Percentiles rank a stretch among this genome's conserved stretches.
phyloP scores from a whole-genome alignment of 2,888 invertebrate genomes.

The Cantharis flavilabris region DNA sequence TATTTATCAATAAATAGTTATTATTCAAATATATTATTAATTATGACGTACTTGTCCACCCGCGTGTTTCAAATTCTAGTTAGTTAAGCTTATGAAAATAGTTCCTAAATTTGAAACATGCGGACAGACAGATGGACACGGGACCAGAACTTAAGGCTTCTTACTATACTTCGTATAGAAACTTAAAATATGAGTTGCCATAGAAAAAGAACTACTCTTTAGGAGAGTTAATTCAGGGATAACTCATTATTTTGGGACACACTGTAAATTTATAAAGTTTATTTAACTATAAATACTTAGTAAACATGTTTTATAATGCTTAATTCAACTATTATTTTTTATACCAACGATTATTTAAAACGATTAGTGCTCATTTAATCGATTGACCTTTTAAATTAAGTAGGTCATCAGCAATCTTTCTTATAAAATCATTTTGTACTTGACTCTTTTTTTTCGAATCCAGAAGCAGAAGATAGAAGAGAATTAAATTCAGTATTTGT shows the following conservation, averaged over 20 bases:
- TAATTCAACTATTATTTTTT: neutral
- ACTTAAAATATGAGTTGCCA: too few relatives aligned
- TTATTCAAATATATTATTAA: too few relatives aligned
- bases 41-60: too few relatives aligned
- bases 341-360: neutral
- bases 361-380: neutral
- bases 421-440: neutral
- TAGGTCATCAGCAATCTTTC: neutral
- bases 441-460: neutral
- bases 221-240: neutral
- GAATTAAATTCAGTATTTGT: neutral
- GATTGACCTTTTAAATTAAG: neutral
- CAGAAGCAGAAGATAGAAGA: neutral
- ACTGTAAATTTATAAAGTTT: neutral
- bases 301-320: conserved; percentile 35
- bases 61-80: too few relatives aligned
- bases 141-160: too few relatives aligned
- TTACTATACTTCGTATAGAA: too few relatives aligned
- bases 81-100: too few relatives aligned
- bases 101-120: too few relatives aligned
- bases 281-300: neutral
- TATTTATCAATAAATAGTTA: too few relatives aligned
- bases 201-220: neutral
- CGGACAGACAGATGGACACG: too few relatives aligned
- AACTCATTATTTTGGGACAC: neutral